Percentiles rank a stretch among this genome's conserved stretches.
phyloP scores from a whole-genome alignment of 2,113 vertebrate species.

The Ascaphus truei region DNA sequence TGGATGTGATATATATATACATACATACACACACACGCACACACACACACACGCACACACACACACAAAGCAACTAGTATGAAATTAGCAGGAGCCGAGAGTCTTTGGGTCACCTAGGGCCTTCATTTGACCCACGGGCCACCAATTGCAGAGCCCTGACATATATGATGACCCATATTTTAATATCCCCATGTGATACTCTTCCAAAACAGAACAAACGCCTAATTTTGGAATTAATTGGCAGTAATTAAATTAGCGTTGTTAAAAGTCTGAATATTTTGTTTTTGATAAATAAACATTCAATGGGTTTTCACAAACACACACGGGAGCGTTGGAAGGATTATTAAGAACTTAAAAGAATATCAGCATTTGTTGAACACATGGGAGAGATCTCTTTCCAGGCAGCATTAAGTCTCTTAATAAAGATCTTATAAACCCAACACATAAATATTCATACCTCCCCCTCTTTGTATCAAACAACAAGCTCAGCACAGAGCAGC shows the following conservation, averaged over 20 bases:
- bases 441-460: conserved; percentile 34
- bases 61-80: no score
- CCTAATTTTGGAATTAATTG: conserved; percentile 4
- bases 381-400: background rate
- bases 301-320: background rate
- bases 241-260: conserved; percentile 23
- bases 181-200: background rate
- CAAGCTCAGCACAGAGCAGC: conserved; percentile 27
- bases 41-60: no score
- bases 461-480: conserved; percentile 31
- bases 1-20: no score
- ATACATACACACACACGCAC: no score
- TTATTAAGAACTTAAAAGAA: conserved; percentile 29
- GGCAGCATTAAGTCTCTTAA: conserved; percentile 24
- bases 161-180: no score
- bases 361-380: background rate
- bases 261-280: conserved; percentile 10
- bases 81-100: no score
- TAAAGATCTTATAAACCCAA: conserved; percentile 26
- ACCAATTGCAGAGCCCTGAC: no score
- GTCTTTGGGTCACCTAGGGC: no score
- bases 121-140: no score
- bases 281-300: conserved; percentile 26
- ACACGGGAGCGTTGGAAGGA: background rate
- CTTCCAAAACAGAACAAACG: conserved; percentile 4